A percentile compares a stretch with the other conserved stretches of the same genome.
phyloP scores from a whole-genome alignment of 1,140 invertebrate species.

The Drosophila gunungcola region DNA sequence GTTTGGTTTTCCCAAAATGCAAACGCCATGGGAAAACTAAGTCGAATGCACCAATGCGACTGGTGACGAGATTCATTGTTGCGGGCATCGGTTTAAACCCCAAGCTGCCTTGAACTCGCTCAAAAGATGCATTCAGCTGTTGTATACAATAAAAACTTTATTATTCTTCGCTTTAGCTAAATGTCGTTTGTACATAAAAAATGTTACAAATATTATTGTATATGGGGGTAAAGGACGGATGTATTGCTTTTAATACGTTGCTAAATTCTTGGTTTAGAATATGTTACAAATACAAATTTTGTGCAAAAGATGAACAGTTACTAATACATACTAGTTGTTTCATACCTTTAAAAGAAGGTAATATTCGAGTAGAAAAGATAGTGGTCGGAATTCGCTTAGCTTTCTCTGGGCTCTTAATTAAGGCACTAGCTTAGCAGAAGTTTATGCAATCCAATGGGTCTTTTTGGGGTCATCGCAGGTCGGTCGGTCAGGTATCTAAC shows the following conservation, averaged over 20 bases:
- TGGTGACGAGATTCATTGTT: constrained; percentile 36
- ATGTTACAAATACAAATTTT: constrained; percentile 34
- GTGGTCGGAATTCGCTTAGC: constrained; percentile 22
- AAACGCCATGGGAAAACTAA: constrained; percentile 45
- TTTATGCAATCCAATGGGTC: constrained; percentile 74
- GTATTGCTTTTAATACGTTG: constrained; percentile 25
- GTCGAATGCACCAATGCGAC: constrained; percentile 26
- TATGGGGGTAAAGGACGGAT: constrained; percentile 34
- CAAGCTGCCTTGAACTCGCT: constrained; percentile 45
- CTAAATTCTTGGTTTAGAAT: constrained; percentile 30
- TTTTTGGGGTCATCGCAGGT: constrained; percentile 30
- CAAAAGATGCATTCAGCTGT: constrained; percentile 34
- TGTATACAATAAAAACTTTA: constrained; percentile 79
- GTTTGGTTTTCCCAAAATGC: constrained; percentile 39
- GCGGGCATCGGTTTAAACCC: background rate
- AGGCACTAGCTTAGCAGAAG: constrained; percentile 70
- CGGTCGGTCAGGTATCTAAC: constrained; percentile 47
- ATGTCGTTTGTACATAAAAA: constrained; percentile 74
- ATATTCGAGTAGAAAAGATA: constrained; percentile 15
- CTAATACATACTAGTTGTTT: constrained; percentile 16
- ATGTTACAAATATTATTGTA: constrained; percentile 60
- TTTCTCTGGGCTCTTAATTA: constrained; percentile 53
- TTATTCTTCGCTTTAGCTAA: constrained; percentile 71
- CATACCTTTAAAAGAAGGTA: constrained; percentile 32
- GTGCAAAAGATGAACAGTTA: constrained; percentile 25